phyloP scores from a whole-genome alignment of 2,797 vertebrate species.

The Philypnodon macrostomus region DNA sequence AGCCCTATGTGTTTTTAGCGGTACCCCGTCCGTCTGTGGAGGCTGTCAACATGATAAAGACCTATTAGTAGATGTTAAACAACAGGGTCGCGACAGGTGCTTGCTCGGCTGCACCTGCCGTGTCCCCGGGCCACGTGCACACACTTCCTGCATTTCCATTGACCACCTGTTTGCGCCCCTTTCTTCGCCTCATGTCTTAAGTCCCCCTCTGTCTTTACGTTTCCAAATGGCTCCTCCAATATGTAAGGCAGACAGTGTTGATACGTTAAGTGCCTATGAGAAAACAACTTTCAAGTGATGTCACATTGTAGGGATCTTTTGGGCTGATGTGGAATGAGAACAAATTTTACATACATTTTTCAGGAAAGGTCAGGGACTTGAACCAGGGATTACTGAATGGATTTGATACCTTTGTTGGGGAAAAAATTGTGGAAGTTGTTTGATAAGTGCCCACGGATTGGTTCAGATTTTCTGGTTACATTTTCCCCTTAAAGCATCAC shows the following conservation, averaged over 20 bases:
- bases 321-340: too few relatives aligned
- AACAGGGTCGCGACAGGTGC: conserved; percentile 49
- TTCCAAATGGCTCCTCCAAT: conserved; percentile 3
- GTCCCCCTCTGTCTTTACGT: conserved; percentile 22
- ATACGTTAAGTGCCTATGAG: neutral
- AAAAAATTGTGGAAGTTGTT: too few relatives aligned
- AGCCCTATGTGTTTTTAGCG: neutral
- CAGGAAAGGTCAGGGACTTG: too few relatives aligned
- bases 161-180: conserved; percentile 54
- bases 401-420: too few relatives aligned
- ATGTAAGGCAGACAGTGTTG: neutral
- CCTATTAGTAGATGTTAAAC: conserved; percentile 44
- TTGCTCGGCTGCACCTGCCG: conserved; percentile 36
- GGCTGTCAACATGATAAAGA: conserved; percentile 17
- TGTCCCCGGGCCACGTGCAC: conserved; percentile 29
- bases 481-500: too few relatives aligned
- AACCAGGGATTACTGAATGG: too few relatives aligned
- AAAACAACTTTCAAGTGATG: too few relatives aligned
- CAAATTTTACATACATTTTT: too few relatives aligned
- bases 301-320: too few relatives aligned
- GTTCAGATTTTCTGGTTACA: too few relatives aligned
- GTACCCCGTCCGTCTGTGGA: neutral
- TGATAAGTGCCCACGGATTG: too few relatives aligned
- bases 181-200: conserved; percentile 28
- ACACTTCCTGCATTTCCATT: conserved; percentile 4